phyloP scores from a whole-genome alignment of 92 coral and sea anemone genomes.

The Zoanthus gigantus region DNA sequence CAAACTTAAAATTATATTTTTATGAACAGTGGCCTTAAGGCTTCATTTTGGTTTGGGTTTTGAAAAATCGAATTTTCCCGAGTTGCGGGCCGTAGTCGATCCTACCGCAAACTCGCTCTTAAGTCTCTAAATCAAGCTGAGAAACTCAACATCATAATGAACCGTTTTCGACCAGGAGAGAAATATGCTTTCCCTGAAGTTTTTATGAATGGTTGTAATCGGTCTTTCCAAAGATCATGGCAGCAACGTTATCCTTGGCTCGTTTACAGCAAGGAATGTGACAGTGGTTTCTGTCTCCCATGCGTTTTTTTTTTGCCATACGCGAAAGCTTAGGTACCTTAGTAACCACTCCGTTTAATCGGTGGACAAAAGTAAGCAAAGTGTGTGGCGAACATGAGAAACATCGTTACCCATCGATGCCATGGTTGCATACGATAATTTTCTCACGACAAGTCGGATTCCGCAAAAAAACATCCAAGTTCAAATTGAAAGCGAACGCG shows the following conservation, averaged over 20 bases:
- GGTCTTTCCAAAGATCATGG: slow-evolving; percentile 52
- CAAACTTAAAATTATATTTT: too few species aligned
- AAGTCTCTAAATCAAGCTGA: slow-evolving; percentile 45
- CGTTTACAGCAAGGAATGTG: slow-evolving; percentile 54
- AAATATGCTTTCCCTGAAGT: slow-evolving; percentile 49
- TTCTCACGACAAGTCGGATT: slow-evolving; percentile 41
- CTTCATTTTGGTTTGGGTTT: too few species aligned
- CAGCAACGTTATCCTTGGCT: slow-evolving; percentile 55
- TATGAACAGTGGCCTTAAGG: too few species aligned
- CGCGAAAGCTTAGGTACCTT: slow-evolving; percentile 47
- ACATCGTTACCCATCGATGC: slow-evolving; percentile 46
- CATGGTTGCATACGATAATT: slow-evolving; percentile 24
- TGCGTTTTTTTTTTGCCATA: slow-evolving; percentile 50
- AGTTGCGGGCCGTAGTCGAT: too few species aligned
- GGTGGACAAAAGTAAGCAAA: slow-evolving; percentile 38
- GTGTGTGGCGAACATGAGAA: slow-evolving; percentile 62
- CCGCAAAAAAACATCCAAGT: slow-evolving; percentile 43
- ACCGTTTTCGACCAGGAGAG: slow-evolving; percentile 51
- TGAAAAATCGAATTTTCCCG: too few species aligned
- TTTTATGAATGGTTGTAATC: slow-evolving; percentile 61
- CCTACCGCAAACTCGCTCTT: too few species aligned
- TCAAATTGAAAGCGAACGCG: slow-evolving; percentile 10
- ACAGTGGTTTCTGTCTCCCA: slow-evolving; percentile 59
- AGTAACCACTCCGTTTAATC: slow-evolving; percentile 43
- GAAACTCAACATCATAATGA: slow-evolving; percentile 41